phyloP scores from a whole-genome alignment of 2,888 invertebrate species.

The Machimus atricapillus region DNA sequence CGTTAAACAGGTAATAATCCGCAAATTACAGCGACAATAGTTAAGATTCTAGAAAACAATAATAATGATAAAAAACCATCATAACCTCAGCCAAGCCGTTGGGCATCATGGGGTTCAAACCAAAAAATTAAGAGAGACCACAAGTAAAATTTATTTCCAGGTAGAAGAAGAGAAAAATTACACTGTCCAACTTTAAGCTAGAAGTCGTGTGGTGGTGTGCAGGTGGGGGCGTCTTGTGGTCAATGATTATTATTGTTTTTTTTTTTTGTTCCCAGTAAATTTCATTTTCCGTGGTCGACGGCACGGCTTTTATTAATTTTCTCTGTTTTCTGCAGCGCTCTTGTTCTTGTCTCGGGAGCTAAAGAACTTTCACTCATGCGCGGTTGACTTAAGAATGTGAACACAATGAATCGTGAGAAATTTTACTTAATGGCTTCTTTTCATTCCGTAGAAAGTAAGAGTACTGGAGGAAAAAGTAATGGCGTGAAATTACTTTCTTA shows the following conservation, averaged over 20 bases:
- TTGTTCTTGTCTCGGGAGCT: not conserved
- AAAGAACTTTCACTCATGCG: slow-evolving; percentile 39
- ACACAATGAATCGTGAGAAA: not conserved
- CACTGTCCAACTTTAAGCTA: not conserved
- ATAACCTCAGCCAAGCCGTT: not conserved
- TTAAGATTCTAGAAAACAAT: not conserved
- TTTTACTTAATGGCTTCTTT: not conserved
- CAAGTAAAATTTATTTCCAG: not conserved
- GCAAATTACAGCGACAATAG: not conserved
- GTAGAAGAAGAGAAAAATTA: not conserved
- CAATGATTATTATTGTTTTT: not conserved
- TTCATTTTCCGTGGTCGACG: not conserved
- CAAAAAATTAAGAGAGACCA: not conserved
- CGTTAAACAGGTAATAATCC: not conserved
- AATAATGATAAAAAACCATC: not conserved
- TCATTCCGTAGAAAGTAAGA: not conserved
- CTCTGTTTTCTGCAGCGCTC: not conserved
- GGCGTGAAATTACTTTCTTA: not conserved
- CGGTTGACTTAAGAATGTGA: not conserved
- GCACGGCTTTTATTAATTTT: not conserved
- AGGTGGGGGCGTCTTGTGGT: not conserved
- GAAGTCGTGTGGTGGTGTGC: not conserved
- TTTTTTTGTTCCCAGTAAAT: not conserved
- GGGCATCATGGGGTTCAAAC: not conserved
- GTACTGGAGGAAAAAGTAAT: not conserved